A percentile compares a stretch with the other conserved stretches of the same genome.
phyloP scores from a whole-genome alignment of 2,113 vertebrate genomes.

The Gymnogyps californianus region DNA sequence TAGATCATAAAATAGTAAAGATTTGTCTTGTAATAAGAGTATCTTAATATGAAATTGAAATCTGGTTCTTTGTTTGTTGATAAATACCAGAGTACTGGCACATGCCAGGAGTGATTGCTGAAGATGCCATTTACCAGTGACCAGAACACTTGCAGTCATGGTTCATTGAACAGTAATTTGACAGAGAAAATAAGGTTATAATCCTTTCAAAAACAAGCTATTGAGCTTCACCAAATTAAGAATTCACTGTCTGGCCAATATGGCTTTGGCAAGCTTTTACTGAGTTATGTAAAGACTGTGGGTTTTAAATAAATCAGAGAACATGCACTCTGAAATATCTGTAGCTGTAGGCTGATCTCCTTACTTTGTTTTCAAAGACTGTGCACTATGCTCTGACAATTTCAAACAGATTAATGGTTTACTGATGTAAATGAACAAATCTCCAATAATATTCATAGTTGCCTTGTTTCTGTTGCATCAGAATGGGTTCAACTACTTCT shows the following conservation, averaged over 20 bases:
- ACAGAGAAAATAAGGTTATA: slow-evolving; percentile 50
- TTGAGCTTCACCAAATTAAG: background rate
- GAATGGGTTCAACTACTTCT: background rate
- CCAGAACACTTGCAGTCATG: slow-evolving; percentile 1
- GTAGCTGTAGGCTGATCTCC: background rate
- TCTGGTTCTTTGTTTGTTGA: background rate
- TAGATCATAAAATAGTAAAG: background rate
- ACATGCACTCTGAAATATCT: background rate
- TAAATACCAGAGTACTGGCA: background rate
- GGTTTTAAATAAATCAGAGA: slow-evolving; percentile 12
- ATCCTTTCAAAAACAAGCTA: slow-evolving; percentile 24
- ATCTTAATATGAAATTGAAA: background rate
- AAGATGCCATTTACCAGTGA: slow-evolving; percentile 7
- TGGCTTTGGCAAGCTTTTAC: background rate
- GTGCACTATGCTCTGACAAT: background rate
- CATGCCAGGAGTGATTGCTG: background rate
- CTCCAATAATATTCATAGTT: background rate
- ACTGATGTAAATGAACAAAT: background rate
- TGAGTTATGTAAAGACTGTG: background rate
- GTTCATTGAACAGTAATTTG: slow-evolving; percentile 45
- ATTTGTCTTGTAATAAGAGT: background rate
- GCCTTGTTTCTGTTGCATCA: background rate
- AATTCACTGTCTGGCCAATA: background rate
- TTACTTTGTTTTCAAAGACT: background rate
- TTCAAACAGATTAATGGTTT: background rate